Percentiles rank a stretch among this genome's conserved stretches.
These are phyloP conservation scores for Amphipyra berbera DNA, from an alignment of 2,888 invertebrate genomes.

Conservation along the genomic window DNA sequence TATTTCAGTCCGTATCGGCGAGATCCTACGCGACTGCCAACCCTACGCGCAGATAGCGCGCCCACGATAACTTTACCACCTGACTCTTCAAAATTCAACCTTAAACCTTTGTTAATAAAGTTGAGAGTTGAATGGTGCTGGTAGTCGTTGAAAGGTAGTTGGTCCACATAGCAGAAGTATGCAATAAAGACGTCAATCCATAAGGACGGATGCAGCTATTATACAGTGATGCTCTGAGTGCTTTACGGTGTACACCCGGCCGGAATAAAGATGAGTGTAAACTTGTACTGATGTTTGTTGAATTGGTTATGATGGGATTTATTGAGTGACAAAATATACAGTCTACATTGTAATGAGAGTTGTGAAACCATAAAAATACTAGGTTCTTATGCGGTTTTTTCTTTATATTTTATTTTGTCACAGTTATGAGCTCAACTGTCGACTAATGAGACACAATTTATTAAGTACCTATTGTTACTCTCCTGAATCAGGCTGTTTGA, in stretches of 20 bases:
- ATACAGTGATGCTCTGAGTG: slow-evolving; percentile 76
- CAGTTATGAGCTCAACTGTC: too few species aligned
- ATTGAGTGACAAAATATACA: slow-evolving; percentile 25
- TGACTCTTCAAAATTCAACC: slow-evolving; percentile 15
- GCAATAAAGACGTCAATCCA: slow-evolving; percentile 80
- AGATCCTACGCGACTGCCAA: slow-evolving; percentile 68
- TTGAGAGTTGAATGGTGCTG: slow-evolving; percentile 19
- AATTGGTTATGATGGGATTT: slow-evolving; percentile 46
- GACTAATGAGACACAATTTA: too few species aligned
- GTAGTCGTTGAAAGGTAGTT: slow-evolving; percentile 60
- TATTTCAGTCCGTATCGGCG: slow-evolving; percentile 74
- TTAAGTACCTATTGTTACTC: too few species aligned
- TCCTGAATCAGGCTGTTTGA: too few species aligned
- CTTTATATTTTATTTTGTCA: too few species aligned
- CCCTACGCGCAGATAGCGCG: slow-evolving; percentile 51
- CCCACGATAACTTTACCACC: slow-evolving; percentile 40
- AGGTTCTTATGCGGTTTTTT: too few species aligned
- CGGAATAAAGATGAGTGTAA: slow-evolving; percentile 70
- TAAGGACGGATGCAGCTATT: slow-evolving; percentile 79
- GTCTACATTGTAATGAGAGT: too few species aligned
- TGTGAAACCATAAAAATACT: too few species aligned
- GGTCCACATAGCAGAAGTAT: slow-evolving; percentile 68
- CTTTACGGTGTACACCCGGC: slow-evolving; percentile 74
- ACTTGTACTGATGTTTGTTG: slow-evolving; percentile 52
- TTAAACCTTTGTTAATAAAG: slow-evolving; percentile 24